These are phyloP conservation scores for Pionites leucogaster DNA, from an alignment of 2,113 vertebrate species.

Conservation along the genomic window DNA sequence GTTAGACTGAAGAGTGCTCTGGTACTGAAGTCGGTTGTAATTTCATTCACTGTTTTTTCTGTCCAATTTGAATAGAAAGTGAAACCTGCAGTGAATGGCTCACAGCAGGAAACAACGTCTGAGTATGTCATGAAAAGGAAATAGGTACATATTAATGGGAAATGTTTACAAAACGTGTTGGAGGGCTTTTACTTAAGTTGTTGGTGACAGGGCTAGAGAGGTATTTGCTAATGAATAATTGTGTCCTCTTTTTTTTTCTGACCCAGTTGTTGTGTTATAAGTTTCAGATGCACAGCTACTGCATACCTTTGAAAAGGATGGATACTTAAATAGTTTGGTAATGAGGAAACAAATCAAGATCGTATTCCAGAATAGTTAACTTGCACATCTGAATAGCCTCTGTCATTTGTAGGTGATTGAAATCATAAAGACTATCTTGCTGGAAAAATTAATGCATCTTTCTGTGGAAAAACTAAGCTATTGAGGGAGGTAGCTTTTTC, in stretches of 20 bases:
- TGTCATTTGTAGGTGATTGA: background rate
- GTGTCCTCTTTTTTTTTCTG: background rate
- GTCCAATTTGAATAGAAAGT: background rate
- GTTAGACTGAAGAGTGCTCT: background rate
- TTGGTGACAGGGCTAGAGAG: background rate
- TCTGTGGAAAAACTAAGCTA: background rate
- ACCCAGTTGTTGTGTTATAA: background rate
- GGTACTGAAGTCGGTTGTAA: background rate
- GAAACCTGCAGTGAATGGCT: background rate
- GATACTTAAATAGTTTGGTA: background rate
- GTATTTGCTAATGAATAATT: background rate
- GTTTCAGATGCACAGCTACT: background rate
- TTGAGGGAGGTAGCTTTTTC: background rate
- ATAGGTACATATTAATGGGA: background rate
- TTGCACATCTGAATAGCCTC: background rate
- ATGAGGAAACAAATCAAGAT: background rate
- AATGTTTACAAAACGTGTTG: background rate
- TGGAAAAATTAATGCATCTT: background rate
- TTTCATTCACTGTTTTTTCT: background rate
- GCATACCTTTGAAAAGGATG: background rate
- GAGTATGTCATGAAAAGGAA: background rate
- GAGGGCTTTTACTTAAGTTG: background rate
- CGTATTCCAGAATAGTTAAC: background rate
- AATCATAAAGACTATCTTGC: background rate
- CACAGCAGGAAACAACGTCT: background rate